These are phyloP conservation scores for Caenorhabditis japonica DNA, from an alignment of 2,888 invertebrate species.

Conservation along the genomic window DNA sequence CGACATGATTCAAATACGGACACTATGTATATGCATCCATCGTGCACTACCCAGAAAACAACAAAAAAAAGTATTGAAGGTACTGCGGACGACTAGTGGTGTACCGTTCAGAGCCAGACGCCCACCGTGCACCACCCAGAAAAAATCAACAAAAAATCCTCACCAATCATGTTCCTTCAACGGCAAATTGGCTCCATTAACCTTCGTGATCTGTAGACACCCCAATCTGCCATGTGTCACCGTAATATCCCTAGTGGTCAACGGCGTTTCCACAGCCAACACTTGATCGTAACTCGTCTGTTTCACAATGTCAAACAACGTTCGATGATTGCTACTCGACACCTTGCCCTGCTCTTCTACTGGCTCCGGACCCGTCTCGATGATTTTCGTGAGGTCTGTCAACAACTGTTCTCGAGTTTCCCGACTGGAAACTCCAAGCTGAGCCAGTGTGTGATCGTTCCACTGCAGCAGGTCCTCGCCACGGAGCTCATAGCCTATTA, in stretches of 20 bases:
- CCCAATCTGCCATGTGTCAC: constrained; percentile 60
- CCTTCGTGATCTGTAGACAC: constrained; percentile 66
- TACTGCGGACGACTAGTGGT: too few relatives aligned
- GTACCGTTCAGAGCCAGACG: too few relatives aligned
- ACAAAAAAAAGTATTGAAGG: too few relatives aligned
- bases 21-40: too few relatives aligned
- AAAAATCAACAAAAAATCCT: too few relatives aligned
- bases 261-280: constrained; percentile 62
- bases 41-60: too few relatives aligned
- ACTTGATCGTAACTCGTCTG: constrained; percentile 65
- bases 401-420: constrained; percentile 50
- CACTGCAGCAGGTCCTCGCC: constrained; percentile 64
- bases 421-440: constrained; percentile 53
- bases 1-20: too few relatives aligned
- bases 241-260: constrained; percentile 63
- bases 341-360: constrained; percentile 4
- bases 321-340: constrained; percentile 28
- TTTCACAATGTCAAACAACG: constrained; percentile 64
- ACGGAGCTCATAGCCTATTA: constrained; percentile 67
- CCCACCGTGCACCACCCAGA: too few relatives aligned
- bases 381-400: constrained; percentile 43
- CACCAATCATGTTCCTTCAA: constrained; percentile 66
- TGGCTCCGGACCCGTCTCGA: constrained; percentile 44
- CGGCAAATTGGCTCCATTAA: constrained; percentile 64
- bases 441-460: constrained; percentile 58